Evolutionary conservation across 2,797 vertebrate species (phyloP), one percentile per base, ranked within the genome.

Genomic region (Melanotaenia nigrans): DNA sequence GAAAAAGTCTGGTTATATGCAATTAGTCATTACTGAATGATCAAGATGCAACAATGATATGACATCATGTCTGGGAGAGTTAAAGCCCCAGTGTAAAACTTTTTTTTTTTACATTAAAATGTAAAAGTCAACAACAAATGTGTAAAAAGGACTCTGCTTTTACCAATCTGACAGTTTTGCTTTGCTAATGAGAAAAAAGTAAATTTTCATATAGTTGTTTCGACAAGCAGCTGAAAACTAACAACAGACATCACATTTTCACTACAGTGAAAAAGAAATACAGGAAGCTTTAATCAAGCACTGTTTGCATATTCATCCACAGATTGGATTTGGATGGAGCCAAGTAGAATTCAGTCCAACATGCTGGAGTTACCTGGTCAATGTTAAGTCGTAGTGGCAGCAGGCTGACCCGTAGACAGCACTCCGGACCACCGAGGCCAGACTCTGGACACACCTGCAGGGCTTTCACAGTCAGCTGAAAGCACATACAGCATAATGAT

Each of bases 321-420:
- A 65, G 6, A 65, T 0, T 68, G 38, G 14, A 5, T 60, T 11
- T 30, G 14, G 22, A 51, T 42, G 47, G 1, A 51, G 20, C 22
- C 2, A 9, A 51, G 7, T 61, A 28, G 22, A 11, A 1, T 66
- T 68, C 1, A 32, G 38, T 22, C 32, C 59, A 40, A 54, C 47
- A 36, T n/a, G 40, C 3, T 1, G 2, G 2, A 51, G 11, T 68
- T 87, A 96, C 96, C 95, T 98, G 97, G 88, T 98, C 97, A 6
- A 98, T 96, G 65, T 98, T 97, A 36, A 98, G 96, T 65, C 96
- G 87, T 53, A 98, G 91, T 0, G 97, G 97, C 90, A 98, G 93
- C 76, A 98, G 90, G 0, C 96, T 97, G 90, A 98, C 87, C 0
- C 96, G 92, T 1, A 98, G 95, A 78, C 96, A 97, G 84, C 97